Conservation (phyloP, 2,888 invertebrate species). For the Melieria omissa region DNA sequence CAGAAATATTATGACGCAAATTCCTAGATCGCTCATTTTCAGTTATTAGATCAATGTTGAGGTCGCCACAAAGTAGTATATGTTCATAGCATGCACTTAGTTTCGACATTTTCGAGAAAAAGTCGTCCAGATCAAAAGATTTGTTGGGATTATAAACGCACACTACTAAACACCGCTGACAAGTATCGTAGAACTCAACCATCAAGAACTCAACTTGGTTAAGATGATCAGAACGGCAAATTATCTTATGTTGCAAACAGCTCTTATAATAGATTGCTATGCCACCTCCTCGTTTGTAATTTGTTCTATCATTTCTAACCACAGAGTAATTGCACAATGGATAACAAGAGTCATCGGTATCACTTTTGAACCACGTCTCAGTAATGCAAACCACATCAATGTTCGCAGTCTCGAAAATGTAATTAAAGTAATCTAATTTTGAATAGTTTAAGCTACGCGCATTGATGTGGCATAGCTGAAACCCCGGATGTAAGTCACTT, state of each 20-base stretch:
- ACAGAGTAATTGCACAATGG: background rate
- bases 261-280: background rate
- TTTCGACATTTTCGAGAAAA: background rate
- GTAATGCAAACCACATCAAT: background rate
- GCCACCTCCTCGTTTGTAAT: background rate
- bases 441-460: background rate
- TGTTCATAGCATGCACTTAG: background rate
- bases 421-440: background rate
- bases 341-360: background rate
- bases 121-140: background rate
- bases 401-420: background rate
- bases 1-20: too few species aligned
- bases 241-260: too few species aligned
- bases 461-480: conserved; percentile 1
- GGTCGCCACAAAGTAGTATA: background rate
- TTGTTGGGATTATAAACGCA: background rate
- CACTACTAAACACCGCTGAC: conserved; percentile 4
- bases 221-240: too few species aligned
- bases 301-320: background rate
- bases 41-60: too few species aligned
- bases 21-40: too few species aligned
- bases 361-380: background rate
- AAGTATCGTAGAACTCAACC: too few species aligned
- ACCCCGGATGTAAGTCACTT: conserved; percentile 5
- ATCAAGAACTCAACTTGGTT: too few species aligned